Base-by-base conservation (phyloP, 1,140 invertebrate genomes). In the Copidosoma floridanum region DNA sequence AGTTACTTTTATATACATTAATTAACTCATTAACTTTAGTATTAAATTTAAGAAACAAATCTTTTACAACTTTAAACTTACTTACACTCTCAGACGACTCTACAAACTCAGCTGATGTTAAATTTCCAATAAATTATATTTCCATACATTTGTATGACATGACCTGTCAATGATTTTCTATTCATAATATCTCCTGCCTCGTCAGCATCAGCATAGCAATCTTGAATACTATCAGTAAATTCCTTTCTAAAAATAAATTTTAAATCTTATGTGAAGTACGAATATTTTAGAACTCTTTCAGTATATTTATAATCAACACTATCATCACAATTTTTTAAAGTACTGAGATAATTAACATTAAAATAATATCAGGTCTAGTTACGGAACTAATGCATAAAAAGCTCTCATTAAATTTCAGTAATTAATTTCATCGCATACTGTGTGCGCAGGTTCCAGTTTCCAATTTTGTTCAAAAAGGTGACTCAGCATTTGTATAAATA, bases 381-480 rank as follows among this genome's bases (percentile, higher is more conserved):
- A n/a, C n/a, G n/a, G n/a, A n/a, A n/a, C n/a, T n/a, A 12, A 66
- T 64, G 64, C 74, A 76, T 66, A 71, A 68, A 14, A 77, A 26
- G 65, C 58, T 44, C 67, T 67, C 26, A 61, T 61, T 35, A 55
- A 48, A 24, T 61, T 61, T 61, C 52, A 40, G 11, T 52, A 56
- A 14, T 61, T 56, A 21, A 56, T 38, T 27, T 41, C 27, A 16
- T 40, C 20, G 14, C 18, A 27, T 50, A 16, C 26, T 41, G 44
- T 48, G 40, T 38, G 23, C 3, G 43, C 20, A 10, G 47, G 26
- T 38, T 43, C 1, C 14, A 16, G 7, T 11, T 46, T 46, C 35
- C 51, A 50, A 26, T 61, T 61, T 55, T 55, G 32, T 57, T 62
- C 60, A n/a, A n/a, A n/a, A n/a, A n/a, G n/a, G n/a, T n/a, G n/a